Conservation (phyloP, 2,113 vertebrate genomes). For the Calonectris borealis region DNA sequence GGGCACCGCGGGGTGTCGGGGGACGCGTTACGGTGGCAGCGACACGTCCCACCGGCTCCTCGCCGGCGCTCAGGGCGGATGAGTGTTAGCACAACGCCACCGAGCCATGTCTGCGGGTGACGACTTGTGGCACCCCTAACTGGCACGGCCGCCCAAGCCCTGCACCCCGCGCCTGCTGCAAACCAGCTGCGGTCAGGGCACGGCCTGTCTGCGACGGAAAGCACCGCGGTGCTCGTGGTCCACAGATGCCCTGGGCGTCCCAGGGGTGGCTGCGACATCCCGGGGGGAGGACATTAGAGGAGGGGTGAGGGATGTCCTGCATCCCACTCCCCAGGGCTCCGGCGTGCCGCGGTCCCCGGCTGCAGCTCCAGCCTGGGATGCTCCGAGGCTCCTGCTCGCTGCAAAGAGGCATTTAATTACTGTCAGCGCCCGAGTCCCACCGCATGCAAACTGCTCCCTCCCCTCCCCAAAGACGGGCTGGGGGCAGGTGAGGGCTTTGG, state of each 20-base stretch:
- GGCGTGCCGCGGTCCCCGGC: accelerated
- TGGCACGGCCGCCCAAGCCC: not conserved
- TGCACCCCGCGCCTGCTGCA: not conserved
- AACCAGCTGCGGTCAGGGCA: not conserved
- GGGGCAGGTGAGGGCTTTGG: not conserved
- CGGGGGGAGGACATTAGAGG: accelerated
- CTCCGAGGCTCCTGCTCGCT: not conserved
- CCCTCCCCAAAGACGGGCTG: not conserved
- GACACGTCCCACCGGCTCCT: not conserved
- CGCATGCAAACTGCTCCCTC: not conserved
- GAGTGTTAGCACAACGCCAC: not conserved
- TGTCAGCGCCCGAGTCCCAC: not conserved
- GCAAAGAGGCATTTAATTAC: not conserved
- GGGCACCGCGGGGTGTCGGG: not conserved
- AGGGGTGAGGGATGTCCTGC: not conserved
- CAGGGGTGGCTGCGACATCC: not conserved
- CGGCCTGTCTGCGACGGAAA: accelerated
- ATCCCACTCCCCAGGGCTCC: not conserved
- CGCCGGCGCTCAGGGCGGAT: accelerated
- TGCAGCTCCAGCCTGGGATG: not conserved
- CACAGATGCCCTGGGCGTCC: not conserved
- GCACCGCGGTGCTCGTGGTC: accelerated
- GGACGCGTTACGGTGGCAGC: accelerated
- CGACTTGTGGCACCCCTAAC: accelerated
- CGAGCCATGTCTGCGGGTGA: not conserved